These are phyloP conservation scores for Dinomys branickii DNA, from an alignment of 2,113 vertebrate genomes.

Conservation along the genomic window DNA sequence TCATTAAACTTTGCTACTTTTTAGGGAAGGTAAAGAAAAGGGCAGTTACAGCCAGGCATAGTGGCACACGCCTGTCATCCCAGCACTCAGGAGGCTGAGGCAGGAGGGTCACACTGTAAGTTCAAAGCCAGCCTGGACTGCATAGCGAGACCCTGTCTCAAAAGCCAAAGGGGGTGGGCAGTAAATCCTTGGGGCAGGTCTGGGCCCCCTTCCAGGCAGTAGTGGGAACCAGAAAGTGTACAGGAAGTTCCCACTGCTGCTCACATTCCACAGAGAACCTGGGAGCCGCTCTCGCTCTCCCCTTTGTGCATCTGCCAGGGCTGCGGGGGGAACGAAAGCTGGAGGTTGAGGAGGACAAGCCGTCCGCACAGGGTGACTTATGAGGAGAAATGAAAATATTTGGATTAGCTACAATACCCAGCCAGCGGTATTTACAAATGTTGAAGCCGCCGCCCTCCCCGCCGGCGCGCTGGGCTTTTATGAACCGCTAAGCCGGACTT, in stretches of 20 bases:
- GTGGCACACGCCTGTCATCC: neutral
- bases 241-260: constrained; percentile 44
- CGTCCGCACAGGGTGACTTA: constrained; percentile 83
- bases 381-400: constrained; percentile 90
- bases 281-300: constrained; percentile 49
- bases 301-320: constrained; percentile 45
- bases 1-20: constrained; percentile 24
- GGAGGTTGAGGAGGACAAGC: constrained; percentile 86
- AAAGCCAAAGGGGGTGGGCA: neutral
- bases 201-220: constrained; percentile 48
- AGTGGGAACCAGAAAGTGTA: constrained; percentile 33
- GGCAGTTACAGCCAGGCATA: neutral
- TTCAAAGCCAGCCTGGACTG: neutral
- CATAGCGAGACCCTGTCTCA: neutral
- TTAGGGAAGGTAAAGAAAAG: neutral
- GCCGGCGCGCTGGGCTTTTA: constrained; percentile 83
- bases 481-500: constrained; percentile 80
- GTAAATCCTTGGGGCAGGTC: neutral
- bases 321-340: constrained; percentile 81
- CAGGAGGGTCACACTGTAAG: neutral
- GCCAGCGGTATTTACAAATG: constrained; percentile 88
- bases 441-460: constrained; percentile 81
- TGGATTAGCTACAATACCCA: constrained; percentile 87
- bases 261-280: constrained; percentile 58
- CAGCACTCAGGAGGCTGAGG: neutral